These are phyloP conservation scores for Rhinophrynus dorsalis DNA, from an alignment of 2,797 vertebrate genomes.

Conservation along the genomic window DNA sequence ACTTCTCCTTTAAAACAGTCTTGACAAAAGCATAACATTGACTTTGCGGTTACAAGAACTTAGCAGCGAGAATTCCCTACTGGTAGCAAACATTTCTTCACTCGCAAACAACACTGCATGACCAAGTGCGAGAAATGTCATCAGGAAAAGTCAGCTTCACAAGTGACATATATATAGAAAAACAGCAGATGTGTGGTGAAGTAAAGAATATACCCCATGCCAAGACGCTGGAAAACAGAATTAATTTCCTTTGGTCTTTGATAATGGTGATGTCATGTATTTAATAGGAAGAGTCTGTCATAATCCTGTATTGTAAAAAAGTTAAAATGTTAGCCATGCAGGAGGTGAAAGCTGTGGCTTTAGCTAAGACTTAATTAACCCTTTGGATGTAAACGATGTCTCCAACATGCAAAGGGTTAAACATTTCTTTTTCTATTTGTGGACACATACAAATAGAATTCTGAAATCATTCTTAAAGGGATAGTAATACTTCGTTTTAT, in stretches of 20 bases:
- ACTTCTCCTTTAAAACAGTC: conserved; percentile 8
- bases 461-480: no score
- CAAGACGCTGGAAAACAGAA: conserved; percentile 78
- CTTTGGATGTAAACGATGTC: no score
- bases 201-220: conserved; percentile 68
- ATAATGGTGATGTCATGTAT: conserved; percentile 78
- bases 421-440: no score
- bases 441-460: no score
- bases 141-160: conserved; percentile 54
- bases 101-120: conserved; percentile 62
- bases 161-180: conserved; percentile 72
- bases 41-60: conserved; percentile 11
- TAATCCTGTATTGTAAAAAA: conserved; percentile 65
- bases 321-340: conserved; percentile 68
- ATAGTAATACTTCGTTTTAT: no score
- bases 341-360: conserved; percentile 54
- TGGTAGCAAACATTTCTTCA: conserved; percentile 52
- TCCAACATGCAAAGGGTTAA: no score
- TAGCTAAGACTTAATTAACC: conserved; percentile 50
- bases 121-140: conserved; percentile 48
- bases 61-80: conserved; percentile 10
- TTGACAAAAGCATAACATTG: conserved; percentile 17
- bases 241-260: conserved; percentile 81
- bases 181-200: conserved; percentile 79
- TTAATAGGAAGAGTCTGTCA: conserved; percentile 74